Conservation (phyloP, 2,797 vertebrate genomes). For the Rhinophrynus dorsalis region DNA sequence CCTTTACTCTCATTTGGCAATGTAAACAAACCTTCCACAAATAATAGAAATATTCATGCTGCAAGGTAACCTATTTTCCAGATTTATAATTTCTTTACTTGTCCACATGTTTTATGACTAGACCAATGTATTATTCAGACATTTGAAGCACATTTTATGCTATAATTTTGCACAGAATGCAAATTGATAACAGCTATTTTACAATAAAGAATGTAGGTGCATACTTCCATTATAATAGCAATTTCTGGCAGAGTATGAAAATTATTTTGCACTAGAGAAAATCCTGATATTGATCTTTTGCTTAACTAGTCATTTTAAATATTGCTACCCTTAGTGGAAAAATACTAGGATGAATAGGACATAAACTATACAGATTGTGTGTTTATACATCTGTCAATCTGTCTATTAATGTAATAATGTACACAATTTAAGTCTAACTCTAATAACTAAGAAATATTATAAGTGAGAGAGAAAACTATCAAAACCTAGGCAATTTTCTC, state of each 20-base stretch:
- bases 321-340: background rate
- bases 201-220: conserved; percentile 31
- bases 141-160: conserved; percentile 36
- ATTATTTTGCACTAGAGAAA: conserved; percentile 35
- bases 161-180: conserved; percentile 38
- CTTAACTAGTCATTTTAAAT: conserved; percentile 2
- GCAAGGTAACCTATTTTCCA: conserved; percentile 21
- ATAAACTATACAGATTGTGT: background rate
- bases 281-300: background rate
- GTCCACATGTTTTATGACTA: conserved; percentile 35
- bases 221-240: conserved; percentile 28
- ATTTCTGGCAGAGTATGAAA: conserved; percentile 28
- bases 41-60: conserved; percentile 8
- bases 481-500: too few species aligned
- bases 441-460: too few species aligned
- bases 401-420: too few species aligned
- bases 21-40: too few species aligned
- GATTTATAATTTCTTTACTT: conserved; percentile 36
- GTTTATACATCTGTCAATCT: too few species aligned
- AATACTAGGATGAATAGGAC: background rate
- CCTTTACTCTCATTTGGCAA: too few species aligned
- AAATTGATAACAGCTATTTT: conserved; percentile 44
- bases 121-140: conserved; percentile 44
- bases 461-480: too few species aligned
- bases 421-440: too few species aligned